Base-by-base conservation (phyloP, 2,113 vertebrate genomes). In the Myrmecophaga tridactyla region DNA sequence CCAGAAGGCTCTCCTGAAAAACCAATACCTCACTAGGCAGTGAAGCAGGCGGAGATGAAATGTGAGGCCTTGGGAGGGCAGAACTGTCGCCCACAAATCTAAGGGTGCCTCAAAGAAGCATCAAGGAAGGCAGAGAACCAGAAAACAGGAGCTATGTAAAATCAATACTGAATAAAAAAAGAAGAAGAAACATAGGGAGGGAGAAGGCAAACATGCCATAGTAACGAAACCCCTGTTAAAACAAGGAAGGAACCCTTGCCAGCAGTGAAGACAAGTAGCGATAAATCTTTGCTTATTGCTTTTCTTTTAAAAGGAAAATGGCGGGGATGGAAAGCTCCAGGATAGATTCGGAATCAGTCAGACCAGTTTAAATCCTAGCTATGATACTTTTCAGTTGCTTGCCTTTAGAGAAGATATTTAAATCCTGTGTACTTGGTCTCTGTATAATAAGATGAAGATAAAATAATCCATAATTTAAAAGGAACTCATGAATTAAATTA, bases 21-120 rank as follows among this genome's bases (percentile, higher is more conserved):
- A 97, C 98, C 97, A 95, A 97, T 98, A 97, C 13, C 86, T 88
- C 81, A 41, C 92, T 63, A 76, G 80, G 75, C 81, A 96, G 81
- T 0, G 36, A 94, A 97, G 88, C 51, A 97, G 85, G 95, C 77
- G 11, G 62, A 98, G 92, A 95, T 34, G 77, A 89, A 96, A 93
- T 3, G 48, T 75, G 88, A 93, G 80, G 95, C 77, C 97, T 76
- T 96, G 67, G 73, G 96, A 93, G 70, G 88, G 94, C 95, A 97
- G 94, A 62, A 56, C 53, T 94, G 75, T 90, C 31, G 29, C 94
- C n/a, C 63, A 95, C 85, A 96, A 83, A 90, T 81, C 81, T 78
- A 77, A 93, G 87, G 89, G 96, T 58, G 73, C 96, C 97, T 96
- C 95, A 89, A 89, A 89, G 13, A 3, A 58, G 18, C 75, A 90